phyloP scores from a whole-genome alignment of 2,797 vertebrate genomes.

The Gouania willdenowi region DNA sequence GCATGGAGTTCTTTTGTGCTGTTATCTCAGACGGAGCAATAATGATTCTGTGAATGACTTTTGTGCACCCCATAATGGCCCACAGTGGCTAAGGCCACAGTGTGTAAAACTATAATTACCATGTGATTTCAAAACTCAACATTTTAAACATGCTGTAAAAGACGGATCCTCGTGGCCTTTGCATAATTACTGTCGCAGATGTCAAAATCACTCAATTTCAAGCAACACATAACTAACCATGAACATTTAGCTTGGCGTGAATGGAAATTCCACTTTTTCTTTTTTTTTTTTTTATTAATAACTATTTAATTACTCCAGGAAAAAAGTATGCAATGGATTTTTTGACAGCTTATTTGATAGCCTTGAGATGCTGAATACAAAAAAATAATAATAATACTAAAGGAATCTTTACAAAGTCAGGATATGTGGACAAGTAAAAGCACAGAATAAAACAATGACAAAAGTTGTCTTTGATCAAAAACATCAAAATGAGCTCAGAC shows the following conservation, averaged over 20 bases:
- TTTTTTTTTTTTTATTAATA: conserved; percentile 47
- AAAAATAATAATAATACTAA: not conserved
- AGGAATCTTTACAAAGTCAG: too few species aligned
- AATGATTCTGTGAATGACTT: conserved; percentile 82
- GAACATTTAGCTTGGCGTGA: conserved; percentile 51
- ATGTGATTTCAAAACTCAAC: conserved; percentile 76
- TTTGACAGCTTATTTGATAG: conserved; percentile 32
- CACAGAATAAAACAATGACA: too few species aligned
- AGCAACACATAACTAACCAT: conserved; percentile 46
- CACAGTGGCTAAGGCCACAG: conserved; percentile 74
- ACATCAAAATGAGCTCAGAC: too few species aligned
- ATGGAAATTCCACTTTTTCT: conserved; percentile 59
- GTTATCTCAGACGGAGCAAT: conserved; percentile 80
- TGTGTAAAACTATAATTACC: conserved; percentile 79
- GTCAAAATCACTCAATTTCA: conserved; percentile 63
- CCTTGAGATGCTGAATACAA: conserved; percentile 48
- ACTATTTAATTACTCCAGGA: conserved; percentile 59
- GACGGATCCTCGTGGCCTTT: conserved; percentile 56
- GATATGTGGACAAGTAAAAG: too few species aligned
- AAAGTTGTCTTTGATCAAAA: too few species aligned
- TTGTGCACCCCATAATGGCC: conserved; percentile 77
- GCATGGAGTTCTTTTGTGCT: conserved; percentile 79
- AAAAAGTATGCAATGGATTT: conserved; percentile 35
- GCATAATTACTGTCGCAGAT: conserved; percentile 69
- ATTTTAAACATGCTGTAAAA: conserved; percentile 66